Evolutionary conservation across 2,888 invertebrate genomes (phyloP).

Genomic region (Plagodis pulveraria): DNA sequence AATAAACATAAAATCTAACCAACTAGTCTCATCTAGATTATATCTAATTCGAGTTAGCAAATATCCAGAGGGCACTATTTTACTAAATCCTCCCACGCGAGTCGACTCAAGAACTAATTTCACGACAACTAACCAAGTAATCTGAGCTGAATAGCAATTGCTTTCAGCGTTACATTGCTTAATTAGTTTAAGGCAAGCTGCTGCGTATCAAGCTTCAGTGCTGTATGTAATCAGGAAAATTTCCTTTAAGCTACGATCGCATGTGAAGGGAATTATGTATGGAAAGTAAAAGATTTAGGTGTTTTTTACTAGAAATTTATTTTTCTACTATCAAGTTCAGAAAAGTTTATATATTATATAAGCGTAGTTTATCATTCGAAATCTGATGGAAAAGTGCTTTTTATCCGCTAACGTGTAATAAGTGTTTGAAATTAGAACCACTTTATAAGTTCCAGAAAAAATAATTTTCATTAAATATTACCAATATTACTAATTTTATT

Average conservation of each 20-base stretch:
- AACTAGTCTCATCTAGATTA: background rate
- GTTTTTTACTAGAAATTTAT: too few relatives aligned
- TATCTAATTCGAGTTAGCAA: background rate
- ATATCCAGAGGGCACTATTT: constrained; percentile 1
- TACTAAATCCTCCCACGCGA: constrained; percentile 14
- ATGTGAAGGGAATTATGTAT: background rate
- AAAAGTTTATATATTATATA: too few relatives aligned
- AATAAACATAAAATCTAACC: background rate
- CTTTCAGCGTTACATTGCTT: constrained; percentile 11
- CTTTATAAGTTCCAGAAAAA: too few relatives aligned
- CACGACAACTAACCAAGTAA: constrained; percentile 20
- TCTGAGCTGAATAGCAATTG: constrained; percentile 24
- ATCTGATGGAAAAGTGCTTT: too few relatives aligned
- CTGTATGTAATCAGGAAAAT: background rate
- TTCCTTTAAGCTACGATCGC: background rate
- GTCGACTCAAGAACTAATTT: constrained; percentile 23
- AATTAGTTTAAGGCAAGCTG: constrained; percentile 20
- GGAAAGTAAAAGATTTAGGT: background rate
- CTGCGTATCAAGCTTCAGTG: constrained; percentile 9
- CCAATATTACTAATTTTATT: too few relatives aligned
- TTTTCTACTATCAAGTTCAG: too few relatives aligned
- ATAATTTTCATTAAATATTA: too few relatives aligned
- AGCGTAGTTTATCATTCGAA: too few relatives aligned
- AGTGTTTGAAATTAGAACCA: too few relatives aligned
- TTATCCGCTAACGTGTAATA: too few relatives aligned